These are phyloP conservation scores for Podarcis cretensis DNA, from an alignment of 2,113 vertebrate genomes.

Conservation along the genomic window DNA sequence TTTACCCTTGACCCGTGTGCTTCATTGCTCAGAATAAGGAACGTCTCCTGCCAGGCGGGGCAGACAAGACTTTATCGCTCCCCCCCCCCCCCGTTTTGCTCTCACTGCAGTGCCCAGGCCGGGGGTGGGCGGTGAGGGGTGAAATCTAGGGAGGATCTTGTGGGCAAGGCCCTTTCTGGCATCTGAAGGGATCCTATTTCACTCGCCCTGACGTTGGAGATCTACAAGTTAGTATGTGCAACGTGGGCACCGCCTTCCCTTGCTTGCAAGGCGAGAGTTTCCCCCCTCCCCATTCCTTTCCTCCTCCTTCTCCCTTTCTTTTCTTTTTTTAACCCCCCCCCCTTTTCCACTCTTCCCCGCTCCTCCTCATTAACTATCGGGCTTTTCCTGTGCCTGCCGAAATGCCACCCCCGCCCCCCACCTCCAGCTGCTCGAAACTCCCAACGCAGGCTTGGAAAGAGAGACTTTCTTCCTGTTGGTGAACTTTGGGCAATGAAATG, in stretches of 20 bases:
- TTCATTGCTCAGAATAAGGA: slow-evolving; percentile 20
- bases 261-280: background rate
- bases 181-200: slow-evolving; percentile 13
- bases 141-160: slow-evolving; percentile 30
- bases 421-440: slow-evolving; percentile 39
- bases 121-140: background rate
- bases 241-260: slow-evolving; percentile 21
- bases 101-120: slow-evolving; percentile 45
- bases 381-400: slow-evolving; percentile 33
- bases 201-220: slow-evolving; percentile 32
- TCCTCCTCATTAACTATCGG: background rate
- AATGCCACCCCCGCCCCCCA: slow-evolving; percentile 33
- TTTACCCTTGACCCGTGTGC: background rate
- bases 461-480: slow-evolving; percentile 14
- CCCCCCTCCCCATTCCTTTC: background rate
- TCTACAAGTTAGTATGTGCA: slow-evolving; percentile 38
- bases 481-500: slow-evolving; percentile 39
- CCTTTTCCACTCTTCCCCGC: background rate
- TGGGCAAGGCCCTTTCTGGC: slow-evolving; percentile 51
- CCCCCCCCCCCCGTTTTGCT: background rate
- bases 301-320: background rate
- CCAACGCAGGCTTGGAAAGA: slow-evolving; percentile 3
- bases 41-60: background rate
- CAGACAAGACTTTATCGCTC: background rate
- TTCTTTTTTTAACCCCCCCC: no score